phyloP scores from a whole-genome alignment of 1,140 invertebrate genomes.

The Trissolcus basalis region DNA sequence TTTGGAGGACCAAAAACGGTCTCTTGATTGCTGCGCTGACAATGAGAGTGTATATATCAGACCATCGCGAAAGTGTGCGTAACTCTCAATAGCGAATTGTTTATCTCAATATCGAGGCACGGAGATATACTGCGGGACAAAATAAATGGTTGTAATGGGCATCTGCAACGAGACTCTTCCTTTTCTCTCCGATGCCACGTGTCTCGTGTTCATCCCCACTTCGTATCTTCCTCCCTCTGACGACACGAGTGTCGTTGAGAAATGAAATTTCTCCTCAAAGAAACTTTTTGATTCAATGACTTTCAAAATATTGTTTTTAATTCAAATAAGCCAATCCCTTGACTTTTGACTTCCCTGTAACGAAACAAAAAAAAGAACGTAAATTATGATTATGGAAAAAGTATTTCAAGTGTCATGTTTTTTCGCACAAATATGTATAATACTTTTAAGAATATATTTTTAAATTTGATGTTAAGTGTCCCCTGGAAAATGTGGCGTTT shows the following conservation, averaged over 20 bases:
- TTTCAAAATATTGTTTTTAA: no score
- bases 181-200: constrained; percentile 22
- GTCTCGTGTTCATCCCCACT: constrained; percentile 7
- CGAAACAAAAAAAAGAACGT: no score
- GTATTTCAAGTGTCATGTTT: no score
- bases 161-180: constrained; percentile 34
- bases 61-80: neutral
- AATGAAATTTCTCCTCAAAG: constrained; percentile 1
- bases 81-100: constrained; percentile 21
- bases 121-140: constrained; percentile 16
- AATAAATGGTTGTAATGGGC: constrained; percentile 33
- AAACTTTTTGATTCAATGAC: no score
- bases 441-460: no score
- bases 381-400: no score
- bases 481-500: no score
- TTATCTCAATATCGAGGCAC: constrained; percentile 17
- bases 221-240: neutral
- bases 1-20: no score
- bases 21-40: constrained; percentile 16
- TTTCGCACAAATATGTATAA: no score
- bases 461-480: no score
- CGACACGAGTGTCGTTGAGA: constrained; percentile 17
- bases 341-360: no score
- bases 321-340: no score
- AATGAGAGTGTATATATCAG: constrained; percentile 6